Evolutionary conservation across 2,888 invertebrate species (phyloP).

Genomic region (Tolmerus cingulatus): DNA sequence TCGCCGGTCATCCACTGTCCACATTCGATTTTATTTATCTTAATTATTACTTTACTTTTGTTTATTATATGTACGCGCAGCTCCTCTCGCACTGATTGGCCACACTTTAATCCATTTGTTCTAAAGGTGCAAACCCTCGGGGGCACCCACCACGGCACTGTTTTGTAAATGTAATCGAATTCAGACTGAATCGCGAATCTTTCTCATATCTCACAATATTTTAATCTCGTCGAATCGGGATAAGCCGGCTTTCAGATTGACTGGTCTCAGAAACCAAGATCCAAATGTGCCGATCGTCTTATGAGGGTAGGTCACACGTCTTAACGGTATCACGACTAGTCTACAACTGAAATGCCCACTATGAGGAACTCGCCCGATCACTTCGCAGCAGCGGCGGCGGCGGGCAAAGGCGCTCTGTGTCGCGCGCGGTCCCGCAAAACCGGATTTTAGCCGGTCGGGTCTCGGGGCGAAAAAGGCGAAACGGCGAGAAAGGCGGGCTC

Average conservation of each 20-base stretch:
- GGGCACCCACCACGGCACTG: neutral
- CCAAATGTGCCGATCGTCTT: slow-evolving; percentile 4
- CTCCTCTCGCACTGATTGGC: neutral
- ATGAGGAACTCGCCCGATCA: slow-evolving; percentile 43
- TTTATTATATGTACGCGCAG: neutral
- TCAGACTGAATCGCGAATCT: neutral
- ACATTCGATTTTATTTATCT: neutral
- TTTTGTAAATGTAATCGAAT: neutral
- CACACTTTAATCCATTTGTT: slow-evolving; percentile 13
- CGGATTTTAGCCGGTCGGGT: neutral
- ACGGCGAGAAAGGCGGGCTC: slow-evolving; percentile 9
- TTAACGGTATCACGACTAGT: slow-evolving; percentile 64
- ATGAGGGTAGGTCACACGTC: slow-evolving; percentile 55
- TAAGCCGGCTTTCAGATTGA: slow-evolving; percentile 9
- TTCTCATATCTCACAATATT: neutral
- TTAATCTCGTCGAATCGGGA: neutral
- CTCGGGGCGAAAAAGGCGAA: neutral
- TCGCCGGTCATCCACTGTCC: slow-evolving; percentile 12
- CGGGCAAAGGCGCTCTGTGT: neutral
- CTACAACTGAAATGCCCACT: slow-evolving; percentile 58
- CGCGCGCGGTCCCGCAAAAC: neutral
- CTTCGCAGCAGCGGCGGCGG: neutral
- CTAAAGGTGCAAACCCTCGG: neutral
- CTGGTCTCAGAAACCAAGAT: slow-evolving; percentile 3
- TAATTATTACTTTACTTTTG: neutral